Base-by-base conservation (phyloP, 2,888 invertebrate genomes). In the Oxycera nigricornis region DNA sequence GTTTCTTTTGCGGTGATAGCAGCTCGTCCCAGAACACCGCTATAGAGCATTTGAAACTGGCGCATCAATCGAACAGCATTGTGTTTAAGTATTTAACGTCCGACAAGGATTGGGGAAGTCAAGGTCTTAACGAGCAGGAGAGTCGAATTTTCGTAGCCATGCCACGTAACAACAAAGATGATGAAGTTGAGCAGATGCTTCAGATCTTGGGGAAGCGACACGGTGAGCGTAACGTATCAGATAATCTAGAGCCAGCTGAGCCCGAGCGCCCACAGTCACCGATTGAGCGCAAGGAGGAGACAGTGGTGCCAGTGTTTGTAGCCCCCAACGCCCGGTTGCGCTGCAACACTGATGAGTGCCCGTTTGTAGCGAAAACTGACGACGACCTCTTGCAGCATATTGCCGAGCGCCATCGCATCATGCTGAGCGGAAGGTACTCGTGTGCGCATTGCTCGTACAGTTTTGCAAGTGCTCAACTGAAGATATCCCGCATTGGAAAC, bases 1-100 rank as follows among this genome's bases (percentile, higher is more conserved):
- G 92, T 79, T 87, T 88, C 3, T 72, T 90, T 28, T 92, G 92
- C 79, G 82, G 85, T 39, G 81, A 85, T 73, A 84, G 31, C 24
- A 70, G 22, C 31, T 7, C 52, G 6, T 52, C 52, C 7, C 70
- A 70, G 55, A 31, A 30, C 11, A n/a, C 22, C 1, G 70, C 70
- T n/a, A 70, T 70, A n/a, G 52, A 52, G 11, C 70, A 70, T 55
- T 9, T 70, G 55, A 70, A 55, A 31, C 2, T 6, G 1, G 20
- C 2, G 20, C 70, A 70, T 52, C 22, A 30, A 24, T 22, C 30
- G 14, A 52, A 70, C 9, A 55, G 52, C n/a, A 70, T 22, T 22
- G 55, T 31, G 24, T 70, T 70, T 20, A 55, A 46, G 1, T 70
- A 52, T 14, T 20, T 70, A 9, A 70, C 70, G 31, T 9, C 20